Base-by-base conservation (phyloP, 2,113 vertebrate genomes). In the Chaetura pelagica region DNA sequence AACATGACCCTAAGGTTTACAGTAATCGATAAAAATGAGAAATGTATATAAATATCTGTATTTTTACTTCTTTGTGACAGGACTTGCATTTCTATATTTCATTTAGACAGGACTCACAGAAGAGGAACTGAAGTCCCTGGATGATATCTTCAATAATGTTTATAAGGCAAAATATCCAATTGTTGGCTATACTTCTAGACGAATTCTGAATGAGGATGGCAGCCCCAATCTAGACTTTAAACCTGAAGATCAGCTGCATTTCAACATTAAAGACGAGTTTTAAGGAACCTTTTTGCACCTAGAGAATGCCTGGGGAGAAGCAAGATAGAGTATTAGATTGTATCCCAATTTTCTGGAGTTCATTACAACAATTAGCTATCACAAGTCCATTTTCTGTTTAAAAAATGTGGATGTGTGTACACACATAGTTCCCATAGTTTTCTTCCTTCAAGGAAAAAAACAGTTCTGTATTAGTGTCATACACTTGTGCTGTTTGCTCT, bases 141-240 rank as follows among this genome's bases (percentile, higher is more conserved):
- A 99, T 4, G 97, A 98, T 3, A 84, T 99, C 46, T 99, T 99
- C 96, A 98, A 98, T 93, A 98, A 95, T 30, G 99, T 99, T 9
- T 99, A 99, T 97, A 99, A 99, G 97, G 95, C 97, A 68, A 99
- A 99, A 75, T 99, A 99, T 30, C 99, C 99, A 46, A 99, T 99
- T 16, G 98, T 99, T 24, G 99, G 99, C 78, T 99, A 99, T 97
- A 99, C 99, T 0, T 98, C 98, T 15, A 97, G 98, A 15, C 97
- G 98, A 30, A 98, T 99, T 87, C 98, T 99, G 90, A 99, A 98
- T 4, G 95, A 98, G 51, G 99, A 99, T 4, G 99, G 99, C 64
- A 99, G 98, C 92, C 99, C 99, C 91, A 99, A 99, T 91, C 68
- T 97, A 78, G 96, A 98, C 97, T 99, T 99, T 84, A 98, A 98